Conservation (phyloP, 1,140 invertebrate genomes). For the Drosophila melanogaster region DNA sequence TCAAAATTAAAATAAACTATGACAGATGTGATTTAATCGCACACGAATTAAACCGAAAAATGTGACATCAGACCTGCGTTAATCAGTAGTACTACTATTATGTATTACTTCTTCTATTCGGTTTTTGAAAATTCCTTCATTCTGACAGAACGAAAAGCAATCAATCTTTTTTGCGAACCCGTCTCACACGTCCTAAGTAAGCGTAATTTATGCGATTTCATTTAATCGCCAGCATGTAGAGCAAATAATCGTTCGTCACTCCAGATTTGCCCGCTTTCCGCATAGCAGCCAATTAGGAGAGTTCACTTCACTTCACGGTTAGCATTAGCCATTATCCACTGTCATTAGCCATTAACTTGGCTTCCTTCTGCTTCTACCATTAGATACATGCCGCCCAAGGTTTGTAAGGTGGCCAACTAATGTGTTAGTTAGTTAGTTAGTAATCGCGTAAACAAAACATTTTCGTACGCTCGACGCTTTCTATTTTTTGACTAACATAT, state of each 20-base stretch:
- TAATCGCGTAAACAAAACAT: conserved; percentile 69
- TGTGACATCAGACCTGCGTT: conserved; percentile 42
- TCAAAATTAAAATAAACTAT: conserved; percentile 46
- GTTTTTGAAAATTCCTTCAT: conserved; percentile 21
- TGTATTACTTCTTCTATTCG: not conserved
- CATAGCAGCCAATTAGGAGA: conserved; percentile 52
- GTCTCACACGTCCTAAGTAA: conserved; percentile 40
- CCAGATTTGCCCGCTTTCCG: conserved; percentile 41
- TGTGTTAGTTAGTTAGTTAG: conserved; percentile 16
- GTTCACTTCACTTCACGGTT: conserved; percentile 44
- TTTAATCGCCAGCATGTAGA: conserved; percentile 22
- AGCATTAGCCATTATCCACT: conserved; percentile 28
- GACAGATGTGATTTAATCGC: conserved; percentile 46
- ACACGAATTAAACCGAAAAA: conserved; percentile 38
- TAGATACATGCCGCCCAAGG: conserved; percentile 9
- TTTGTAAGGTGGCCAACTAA: conserved; percentile 40
- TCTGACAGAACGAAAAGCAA: conserved; percentile 38
- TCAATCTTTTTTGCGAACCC: conserved; percentile 52
- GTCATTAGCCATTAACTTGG: conserved; percentile 4
- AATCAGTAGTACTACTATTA: conserved; percentile 10
- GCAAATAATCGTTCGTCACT: conserved; percentile 37
- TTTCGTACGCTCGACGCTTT: conserved; percentile 28
- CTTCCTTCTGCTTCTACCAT: conserved; percentile 7
- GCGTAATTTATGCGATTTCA: conserved; percentile 51
- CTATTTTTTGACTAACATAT: conserved; percentile 16